A percentile compares a stretch with the other conserved stretches of the same genome.
Evolutionary conservation across 2,888 invertebrate genomes (phyloP).

Genomic region (Eulithis prunata): DNA sequence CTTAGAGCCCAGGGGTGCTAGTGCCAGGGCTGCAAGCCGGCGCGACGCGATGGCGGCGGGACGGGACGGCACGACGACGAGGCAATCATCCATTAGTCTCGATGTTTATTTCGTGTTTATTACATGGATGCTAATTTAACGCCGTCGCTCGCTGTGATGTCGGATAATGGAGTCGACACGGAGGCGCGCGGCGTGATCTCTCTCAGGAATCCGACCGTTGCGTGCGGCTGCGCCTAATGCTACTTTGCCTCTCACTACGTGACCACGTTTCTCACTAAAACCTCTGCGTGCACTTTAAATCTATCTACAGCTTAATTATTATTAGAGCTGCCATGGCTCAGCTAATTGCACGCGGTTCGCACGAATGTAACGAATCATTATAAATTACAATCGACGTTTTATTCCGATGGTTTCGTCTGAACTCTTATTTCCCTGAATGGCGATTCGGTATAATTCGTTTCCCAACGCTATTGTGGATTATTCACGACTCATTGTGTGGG

Average conservation of each 20-base stretch:
- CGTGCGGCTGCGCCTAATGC: constrained; percentile 41
- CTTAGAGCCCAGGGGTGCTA: constrained; percentile 43
- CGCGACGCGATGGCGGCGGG: constrained; percentile 32
- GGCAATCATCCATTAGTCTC: constrained; percentile 77
- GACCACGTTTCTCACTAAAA: constrained; percentile 49
- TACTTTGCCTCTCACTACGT: constrained; percentile 40
- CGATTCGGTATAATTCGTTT: constrained; percentile 60
- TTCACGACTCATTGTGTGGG: constrained; percentile 75
- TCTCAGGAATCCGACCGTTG: constrained; percentile 39
- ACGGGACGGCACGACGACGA: constrained; percentile 27
- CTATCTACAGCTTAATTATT: constrained; percentile 59
- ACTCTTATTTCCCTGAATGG: constrained; percentile 62
- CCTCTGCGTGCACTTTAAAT: constrained; percentile 50
- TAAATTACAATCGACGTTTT: constrained; percentile 62
- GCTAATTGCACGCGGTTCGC: constrained; percentile 56
- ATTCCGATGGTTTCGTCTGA: constrained; percentile 59
- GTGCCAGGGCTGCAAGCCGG: constrained; percentile 22
- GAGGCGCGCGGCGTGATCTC: constrained; percentile 37
- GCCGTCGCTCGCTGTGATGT: constrained; percentile 55
- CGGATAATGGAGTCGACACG: constrained; percentile 55
- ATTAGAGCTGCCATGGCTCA: constrained; percentile 47
- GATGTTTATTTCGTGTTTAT: constrained; percentile 77
- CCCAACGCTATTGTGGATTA: constrained; percentile 70
- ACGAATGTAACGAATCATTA: constrained; percentile 65
- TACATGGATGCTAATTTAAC: constrained; percentile 70